phyloP scores from a whole-genome alignment of 2,113 vertebrate species.

The Platichthys flesus region DNA sequence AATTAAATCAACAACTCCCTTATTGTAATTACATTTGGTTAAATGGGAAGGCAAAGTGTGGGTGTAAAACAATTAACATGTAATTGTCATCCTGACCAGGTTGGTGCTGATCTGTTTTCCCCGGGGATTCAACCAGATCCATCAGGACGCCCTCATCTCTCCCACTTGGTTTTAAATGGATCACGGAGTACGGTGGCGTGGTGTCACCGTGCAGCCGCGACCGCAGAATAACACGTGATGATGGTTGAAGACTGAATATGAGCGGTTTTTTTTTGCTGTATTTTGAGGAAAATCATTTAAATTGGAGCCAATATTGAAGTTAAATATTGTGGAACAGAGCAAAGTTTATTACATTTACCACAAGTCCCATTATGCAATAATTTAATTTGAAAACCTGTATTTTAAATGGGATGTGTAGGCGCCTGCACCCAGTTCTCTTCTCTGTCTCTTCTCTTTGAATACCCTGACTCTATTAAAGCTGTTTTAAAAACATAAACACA shows the following conservation, averaged over 20 bases:
- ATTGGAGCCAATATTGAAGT: neutral
- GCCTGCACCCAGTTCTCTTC: no score
- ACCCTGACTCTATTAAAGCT: no score
- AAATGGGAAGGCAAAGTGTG: slow-evolving; percentile 79
- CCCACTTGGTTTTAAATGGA: slow-evolving; percentile 35
- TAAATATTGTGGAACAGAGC: neutral
- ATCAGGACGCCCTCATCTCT: slow-evolving; percentile 13
- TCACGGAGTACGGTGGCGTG: neutral
- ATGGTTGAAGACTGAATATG: neutral
- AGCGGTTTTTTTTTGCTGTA: neutral
- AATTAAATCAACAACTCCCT: slow-evolving; percentile 82
- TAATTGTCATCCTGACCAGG: slow-evolving; percentile 77
- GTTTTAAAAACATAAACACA: no score
- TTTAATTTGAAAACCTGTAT: neutral
- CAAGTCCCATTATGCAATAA: neutral
- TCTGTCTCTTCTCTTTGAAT: no score
- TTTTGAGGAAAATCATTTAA: neutral
- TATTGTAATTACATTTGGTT: slow-evolving; percentile 82
- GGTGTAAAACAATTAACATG: slow-evolving; percentile 80
- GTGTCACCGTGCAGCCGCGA: neutral
- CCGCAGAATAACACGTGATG: neutral
- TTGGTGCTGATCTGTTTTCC: slow-evolving; percentile 61
- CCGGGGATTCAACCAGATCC: slow-evolving; percentile 49
- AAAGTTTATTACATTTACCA: neutral
- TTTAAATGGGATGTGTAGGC: no score